Evolutionary conservation across 2,888 invertebrate genomes (phyloP), one percentile per base, ranked within the genome.

Genomic region (Cheilosia impressa): DNA sequence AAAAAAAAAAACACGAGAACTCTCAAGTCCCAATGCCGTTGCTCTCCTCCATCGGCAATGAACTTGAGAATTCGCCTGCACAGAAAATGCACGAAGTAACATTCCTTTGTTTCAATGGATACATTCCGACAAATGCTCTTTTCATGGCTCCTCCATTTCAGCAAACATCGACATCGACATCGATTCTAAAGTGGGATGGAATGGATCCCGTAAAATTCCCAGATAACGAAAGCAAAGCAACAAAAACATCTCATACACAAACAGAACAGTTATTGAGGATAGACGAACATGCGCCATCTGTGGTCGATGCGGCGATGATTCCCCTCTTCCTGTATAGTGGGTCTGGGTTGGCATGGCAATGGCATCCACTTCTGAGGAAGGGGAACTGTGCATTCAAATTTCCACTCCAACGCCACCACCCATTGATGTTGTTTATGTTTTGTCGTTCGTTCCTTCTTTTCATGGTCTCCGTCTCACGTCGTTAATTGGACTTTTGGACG

Each of bases 401-500:
- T 83, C 73, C 83, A 83, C 79, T 83, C 79, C 83, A 79, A 78
- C 79, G 83, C 83, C 83, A 73, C 79, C 38, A 79, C 79, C 79
- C 83, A 83, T 83, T 79, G 73, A 83, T 83, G 79, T 72, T 68
- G 66, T 76, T 55, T 38, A 38, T 63, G 22, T 72, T 27, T 43
- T 76, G 55, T 45, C 38, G 41, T 81, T 73, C 43, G 60, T 68
- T 63, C 62, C 13, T 43, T 62, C 22, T 50, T 66, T 60, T 57
- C 53, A 47, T 68, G 27, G 71, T 43, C 69, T 81, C 83, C 19
- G 71, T 43, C 69, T 81, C 83, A 83, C 83, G 83, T 83, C 83
- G 79, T 83, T 83, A 83, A 83, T 83, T 83, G 83, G 68, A 83
- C 66, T n/a, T 55, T 9, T 76, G 9, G 53, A 38, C 53, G 13